phyloP scores from a whole-genome alignment of 2,888 invertebrate genomes.

The Archips crataeganus region DNA sequence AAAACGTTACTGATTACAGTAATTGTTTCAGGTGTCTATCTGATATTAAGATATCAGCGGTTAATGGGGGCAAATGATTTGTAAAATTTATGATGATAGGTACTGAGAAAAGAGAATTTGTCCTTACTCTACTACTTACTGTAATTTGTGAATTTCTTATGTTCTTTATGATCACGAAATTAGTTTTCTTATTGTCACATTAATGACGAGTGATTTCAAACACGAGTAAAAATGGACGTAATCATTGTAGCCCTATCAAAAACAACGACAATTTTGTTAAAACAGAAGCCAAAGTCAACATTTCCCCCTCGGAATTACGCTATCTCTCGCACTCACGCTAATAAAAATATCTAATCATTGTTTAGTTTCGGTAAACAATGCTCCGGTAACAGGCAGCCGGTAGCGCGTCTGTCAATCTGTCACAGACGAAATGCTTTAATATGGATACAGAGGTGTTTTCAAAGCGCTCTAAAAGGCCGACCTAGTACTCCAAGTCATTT shows the following conservation, averaged over 20 bases:
- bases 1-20: conserved; percentile 6
- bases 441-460: neutral
- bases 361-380: conserved; percentile 39
- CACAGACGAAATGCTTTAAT: neutral
- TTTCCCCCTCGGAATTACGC: conserved; percentile 35
- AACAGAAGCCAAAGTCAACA: conserved; percentile 49
- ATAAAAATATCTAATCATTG: conserved; percentile 43
- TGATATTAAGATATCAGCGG: neutral
- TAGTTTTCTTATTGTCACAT: too few species aligned
- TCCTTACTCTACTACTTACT: neutral
- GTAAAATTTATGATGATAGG: neutral
- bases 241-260: neutral
- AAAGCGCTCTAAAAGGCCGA: neutral
- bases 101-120: neutral
- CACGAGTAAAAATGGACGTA: neutral
- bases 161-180: too few species aligned
- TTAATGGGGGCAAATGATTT: neutral
- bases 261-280: conserved; percentile 31
- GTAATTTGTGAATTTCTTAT: too few species aligned
- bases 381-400: conserved; percentile 10
- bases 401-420: neutral
- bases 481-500: too few species aligned
- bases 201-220: neutral
- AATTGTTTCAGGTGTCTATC: neutral
- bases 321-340: conserved; percentile 38